Percentiles rank a stretch among this genome's conserved stretches.
These are phyloP conservation scores for Entomobrya multifasciata DNA, from an alignment of 2,888 invertebrate species.

Conservation along the genomic window DNA sequence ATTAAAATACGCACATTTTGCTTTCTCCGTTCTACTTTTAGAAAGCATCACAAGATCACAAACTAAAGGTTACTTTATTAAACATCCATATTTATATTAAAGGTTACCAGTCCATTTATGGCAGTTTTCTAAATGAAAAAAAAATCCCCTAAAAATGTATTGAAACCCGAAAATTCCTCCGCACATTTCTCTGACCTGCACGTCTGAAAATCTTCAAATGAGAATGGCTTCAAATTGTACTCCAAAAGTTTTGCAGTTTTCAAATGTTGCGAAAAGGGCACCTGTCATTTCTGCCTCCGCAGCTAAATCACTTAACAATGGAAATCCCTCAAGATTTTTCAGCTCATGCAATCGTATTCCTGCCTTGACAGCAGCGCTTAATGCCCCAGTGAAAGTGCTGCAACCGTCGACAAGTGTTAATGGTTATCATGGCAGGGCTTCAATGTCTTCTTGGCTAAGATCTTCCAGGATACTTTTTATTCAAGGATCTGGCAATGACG, in stretches of 20 bases:
- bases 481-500: slow-evolving; percentile 35
- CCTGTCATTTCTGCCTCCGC: not conserved
- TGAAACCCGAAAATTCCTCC: too few species aligned
- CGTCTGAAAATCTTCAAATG: too few species aligned
- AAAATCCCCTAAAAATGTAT: too few species aligned
- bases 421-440: not conserved
- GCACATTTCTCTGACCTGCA: too few species aligned
- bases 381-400: not conserved
- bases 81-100: too few species aligned
- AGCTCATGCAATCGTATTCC: not conserved
- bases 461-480: slow-evolving; percentile 47
- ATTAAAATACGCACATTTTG: not conserved
- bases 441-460: slow-evolving; percentile 63
- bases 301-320: not conserved
- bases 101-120: too few species aligned
- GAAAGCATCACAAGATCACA: too few species aligned
- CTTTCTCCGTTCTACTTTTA: not conserved
- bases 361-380: not conserved
- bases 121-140: too few species aligned
- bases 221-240: slow-evolving; percentile 27
- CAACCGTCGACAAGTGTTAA: not conserved
- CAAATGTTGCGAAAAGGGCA: slow-evolving; percentile 4
- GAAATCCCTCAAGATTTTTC: too few species aligned
- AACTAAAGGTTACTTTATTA: too few species aligned
- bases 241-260: slow-evolving; percentile 29